These are phyloP conservation scores for Coryphaenoides rupestris DNA, from an alignment of 2,113 vertebrate species.

Conservation along the genomic window DNA sequence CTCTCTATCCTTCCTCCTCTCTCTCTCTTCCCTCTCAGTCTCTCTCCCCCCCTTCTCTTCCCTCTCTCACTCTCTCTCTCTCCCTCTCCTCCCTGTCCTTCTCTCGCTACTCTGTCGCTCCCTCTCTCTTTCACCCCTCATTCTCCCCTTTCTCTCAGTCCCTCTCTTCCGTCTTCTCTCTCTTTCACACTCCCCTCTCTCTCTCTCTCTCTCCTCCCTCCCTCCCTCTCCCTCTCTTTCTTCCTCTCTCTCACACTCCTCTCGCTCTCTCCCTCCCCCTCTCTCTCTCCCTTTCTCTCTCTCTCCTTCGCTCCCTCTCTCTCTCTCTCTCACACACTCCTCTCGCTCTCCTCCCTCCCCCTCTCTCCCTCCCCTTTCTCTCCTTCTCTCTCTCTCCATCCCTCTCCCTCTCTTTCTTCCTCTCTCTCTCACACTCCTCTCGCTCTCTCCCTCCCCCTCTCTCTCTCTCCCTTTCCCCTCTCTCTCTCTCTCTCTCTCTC, in stretches of 20 bases:
- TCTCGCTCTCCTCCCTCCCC: not conserved
- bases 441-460: not conserved
- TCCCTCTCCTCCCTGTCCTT: not conserved
- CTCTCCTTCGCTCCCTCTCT: slow-evolving; percentile 26
- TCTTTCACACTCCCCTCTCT: not conserved
- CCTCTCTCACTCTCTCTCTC: not conserved
- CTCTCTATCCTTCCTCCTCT: not conserved
- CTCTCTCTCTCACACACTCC: not conserved
- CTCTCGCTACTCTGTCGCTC: not conserved
- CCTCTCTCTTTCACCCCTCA: slow-evolving; percentile 36
- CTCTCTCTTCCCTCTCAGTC: not conserved
- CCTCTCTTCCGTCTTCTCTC: not conserved
- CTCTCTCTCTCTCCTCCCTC: slow-evolving; percentile 1
- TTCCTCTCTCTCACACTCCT: not conserved
- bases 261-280: not conserved
- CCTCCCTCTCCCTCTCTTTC: not conserved
- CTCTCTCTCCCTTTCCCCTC: not conserved
- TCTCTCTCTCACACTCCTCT: not conserved
- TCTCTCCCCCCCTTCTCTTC: not conserved
- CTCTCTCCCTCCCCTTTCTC: not conserved
- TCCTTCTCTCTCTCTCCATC: not conserved
- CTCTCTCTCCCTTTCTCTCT: slow-evolving; percentile 5
- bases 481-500: not conserved
- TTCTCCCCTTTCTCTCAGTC: slow-evolving; percentile 2
- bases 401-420: not conserved